Conservation (phyloP, 2,797 vertebrate species). For the Scarus forsteni region DNA sequence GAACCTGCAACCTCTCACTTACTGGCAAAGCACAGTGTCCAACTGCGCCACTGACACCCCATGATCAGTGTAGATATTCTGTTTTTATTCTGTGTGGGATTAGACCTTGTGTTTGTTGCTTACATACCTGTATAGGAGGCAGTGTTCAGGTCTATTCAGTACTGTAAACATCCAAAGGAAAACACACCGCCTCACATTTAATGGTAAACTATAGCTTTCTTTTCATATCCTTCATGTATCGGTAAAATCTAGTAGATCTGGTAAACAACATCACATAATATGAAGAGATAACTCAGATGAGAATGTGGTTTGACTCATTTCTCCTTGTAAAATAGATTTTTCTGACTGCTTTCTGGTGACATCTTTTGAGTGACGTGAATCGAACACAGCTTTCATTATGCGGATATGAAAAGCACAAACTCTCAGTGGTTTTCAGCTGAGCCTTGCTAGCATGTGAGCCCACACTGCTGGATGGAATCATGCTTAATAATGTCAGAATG, state of each 20-base stretch:
- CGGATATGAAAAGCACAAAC: constrained; percentile 3
- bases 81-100: not conserved
- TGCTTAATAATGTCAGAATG: constrained; percentile 35
- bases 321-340: not conserved
- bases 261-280: constrained; percentile 1
- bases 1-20: too few relatives aligned
- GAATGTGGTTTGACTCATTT: constrained; percentile 12
- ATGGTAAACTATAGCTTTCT: not conserved
- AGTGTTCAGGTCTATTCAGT: not conserved
- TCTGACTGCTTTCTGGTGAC: not conserved
- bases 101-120: constrained; percentile 6
- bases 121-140: constrained; percentile 4
- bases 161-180: not conserved
- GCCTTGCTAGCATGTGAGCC: constrained; percentile 35
- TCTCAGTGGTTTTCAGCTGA: constrained; percentile 35
- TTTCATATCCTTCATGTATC: constrained; percentile 16
- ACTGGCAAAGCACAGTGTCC: too few relatives aligned
- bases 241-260: not conserved
- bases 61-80: too few relatives aligned
- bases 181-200: not conserved
- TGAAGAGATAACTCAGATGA: not conserved
- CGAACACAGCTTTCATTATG: constrained; percentile 41
- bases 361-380: constrained; percentile 30
- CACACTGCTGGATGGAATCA: constrained; percentile 48
- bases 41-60: too few relatives aligned